Evolutionary conservation across 2,888 invertebrate genomes (phyloP).

Genomic region (Bhutanitis thaidina): DNA sequence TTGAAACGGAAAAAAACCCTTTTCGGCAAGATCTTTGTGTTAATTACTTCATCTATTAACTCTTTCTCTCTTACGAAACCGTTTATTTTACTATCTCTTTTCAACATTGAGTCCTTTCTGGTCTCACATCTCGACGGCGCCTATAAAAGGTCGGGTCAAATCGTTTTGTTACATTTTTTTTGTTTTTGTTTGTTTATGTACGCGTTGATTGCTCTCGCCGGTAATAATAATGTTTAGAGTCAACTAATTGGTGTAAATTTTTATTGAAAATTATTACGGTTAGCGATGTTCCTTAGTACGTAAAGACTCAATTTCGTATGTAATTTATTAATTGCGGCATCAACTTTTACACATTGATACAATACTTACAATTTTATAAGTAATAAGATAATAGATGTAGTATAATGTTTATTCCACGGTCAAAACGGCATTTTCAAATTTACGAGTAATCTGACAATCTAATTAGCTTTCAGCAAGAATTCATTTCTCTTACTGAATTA

Average conservation of each 20-base stretch:
- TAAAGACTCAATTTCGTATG: conserved; percentile 19
- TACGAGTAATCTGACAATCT: too few species aligned
- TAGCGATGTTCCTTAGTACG: not conserved
- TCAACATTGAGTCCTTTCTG: conserved; percentile 24
- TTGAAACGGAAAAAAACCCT: conserved; percentile 51
- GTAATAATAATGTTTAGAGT: conserved; percentile 73
- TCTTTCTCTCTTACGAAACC: conserved; percentile 25
- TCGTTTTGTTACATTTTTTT: conserved; percentile 55
- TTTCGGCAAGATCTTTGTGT: conserved; percentile 74
- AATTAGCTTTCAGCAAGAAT: too few species aligned
- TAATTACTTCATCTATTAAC: conserved; percentile 52
- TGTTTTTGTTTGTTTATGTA: conserved; percentile 55
- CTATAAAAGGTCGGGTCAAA: conserved; percentile 71
- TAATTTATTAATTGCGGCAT: not conserved
- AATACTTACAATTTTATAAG: too few species aligned
- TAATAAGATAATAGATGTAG: too few species aligned
- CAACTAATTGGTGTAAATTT: conserved; percentile 74
- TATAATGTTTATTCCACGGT: too few species aligned
- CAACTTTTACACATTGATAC: not conserved
- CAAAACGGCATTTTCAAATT: too few species aligned
- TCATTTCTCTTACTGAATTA: too few species aligned
- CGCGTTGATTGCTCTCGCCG: conserved; percentile 59
- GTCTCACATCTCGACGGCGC: conserved; percentile 49
- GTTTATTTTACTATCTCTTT: conserved; percentile 23
- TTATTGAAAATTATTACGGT: conserved; percentile 63